phyloP scores from a whole-genome alignment of 2,113 vertebrate genomes.

The Scomber colias region DNA sequence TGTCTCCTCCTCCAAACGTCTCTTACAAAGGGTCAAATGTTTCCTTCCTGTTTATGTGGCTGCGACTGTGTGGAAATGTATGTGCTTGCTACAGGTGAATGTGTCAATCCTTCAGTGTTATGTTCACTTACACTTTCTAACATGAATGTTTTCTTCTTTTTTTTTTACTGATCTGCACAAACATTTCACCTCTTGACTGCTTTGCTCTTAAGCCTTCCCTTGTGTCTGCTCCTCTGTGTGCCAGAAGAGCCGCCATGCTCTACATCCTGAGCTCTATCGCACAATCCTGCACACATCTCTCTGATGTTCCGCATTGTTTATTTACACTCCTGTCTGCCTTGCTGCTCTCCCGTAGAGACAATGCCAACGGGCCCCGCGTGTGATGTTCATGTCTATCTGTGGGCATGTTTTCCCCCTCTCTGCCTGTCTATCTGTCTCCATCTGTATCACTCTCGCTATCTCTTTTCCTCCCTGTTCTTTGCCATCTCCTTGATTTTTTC shows the following conservation, averaged over 20 bases:
- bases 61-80: conserved; percentile 7
- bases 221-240: not conserved
- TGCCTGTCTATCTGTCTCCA: not conserved
- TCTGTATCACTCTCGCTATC: conserved; percentile 6
- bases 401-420: conserved; percentile 32
- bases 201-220: not conserved
- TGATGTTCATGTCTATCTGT: conserved; percentile 52
- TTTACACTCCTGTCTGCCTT: conserved; percentile 57
- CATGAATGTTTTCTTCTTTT: not conserved
- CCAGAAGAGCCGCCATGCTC: conserved; percentile 8
- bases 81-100: not conserved
- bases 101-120: not conserved
- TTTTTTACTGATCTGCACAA: not conserved
- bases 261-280: conserved; percentile 26
- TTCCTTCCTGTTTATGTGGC: conserved; percentile 73
- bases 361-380: conserved; percentile 42
- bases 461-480: not conserved
- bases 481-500: not conserved
- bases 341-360: conserved; percentile 30
- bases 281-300: conserved; percentile 53
- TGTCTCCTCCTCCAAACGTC: conserved; percentile 18
- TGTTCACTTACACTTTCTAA: not conserved
- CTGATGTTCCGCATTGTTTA: conserved; percentile 65
- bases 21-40: conserved; percentile 48
- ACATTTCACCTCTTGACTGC: not conserved